A percentile compares a stretch with the other conserved stretches of the same genome.
These are phyloP conservation scores for Thumatha senex DNA, from an alignment of 2,888 invertebrate species.

Conservation along the genomic window DNA sequence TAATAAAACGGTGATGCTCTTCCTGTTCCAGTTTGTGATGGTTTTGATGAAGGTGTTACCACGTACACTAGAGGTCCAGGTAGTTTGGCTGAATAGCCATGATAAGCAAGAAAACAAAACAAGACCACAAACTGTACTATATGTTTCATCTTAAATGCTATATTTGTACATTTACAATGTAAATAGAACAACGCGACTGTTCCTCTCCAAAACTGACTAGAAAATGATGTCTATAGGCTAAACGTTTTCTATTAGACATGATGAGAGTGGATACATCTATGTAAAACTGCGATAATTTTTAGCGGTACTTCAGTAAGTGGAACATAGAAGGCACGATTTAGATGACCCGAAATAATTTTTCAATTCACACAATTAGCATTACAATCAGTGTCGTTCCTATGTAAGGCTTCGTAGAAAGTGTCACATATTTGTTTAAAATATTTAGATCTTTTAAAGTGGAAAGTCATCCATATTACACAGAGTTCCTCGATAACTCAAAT, in stretches of 20 bases:
- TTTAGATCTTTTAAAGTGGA: slow-evolving; percentile 45
- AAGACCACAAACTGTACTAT: slow-evolving; percentile 43
- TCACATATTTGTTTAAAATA: slow-evolving; percentile 71
- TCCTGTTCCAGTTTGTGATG: slow-evolving; percentile 48
- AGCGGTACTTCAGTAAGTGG: slow-evolving; percentile 76
- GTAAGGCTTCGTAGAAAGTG: slow-evolving; percentile 66
- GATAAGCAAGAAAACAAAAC: slow-evolving; percentile 45
- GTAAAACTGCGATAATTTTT: slow-evolving; percentile 76
- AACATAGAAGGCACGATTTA: slow-evolving; percentile 65
- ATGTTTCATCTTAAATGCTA: slow-evolving; percentile 55
- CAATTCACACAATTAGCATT: slow-evolving; percentile 76
- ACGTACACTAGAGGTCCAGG: slow-evolving; percentile 72
- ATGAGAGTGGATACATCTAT: slow-evolving; percentile 28
- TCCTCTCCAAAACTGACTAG: slow-evolving; percentile 54
- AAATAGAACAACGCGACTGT: slow-evolving; percentile 43
- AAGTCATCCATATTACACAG: slow-evolving; percentile 34
- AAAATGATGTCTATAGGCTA: slow-evolving; percentile 55
- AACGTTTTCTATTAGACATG: slow-evolving; percentile 51
- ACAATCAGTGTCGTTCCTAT: slow-evolving; percentile 60
- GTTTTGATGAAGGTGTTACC: slow-evolving; percentile 66
- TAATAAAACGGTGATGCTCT: slow-evolving; percentile 73
- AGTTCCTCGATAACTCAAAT: slow-evolving; percentile 2
- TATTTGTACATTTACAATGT: slow-evolving; percentile 45
- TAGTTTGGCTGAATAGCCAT: slow-evolving; percentile 49
- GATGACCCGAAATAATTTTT: slow-evolving; percentile 57